Base-by-base conservation (phyloP, 2,888 invertebrate species). In the Drosophila rellima region DNA sequence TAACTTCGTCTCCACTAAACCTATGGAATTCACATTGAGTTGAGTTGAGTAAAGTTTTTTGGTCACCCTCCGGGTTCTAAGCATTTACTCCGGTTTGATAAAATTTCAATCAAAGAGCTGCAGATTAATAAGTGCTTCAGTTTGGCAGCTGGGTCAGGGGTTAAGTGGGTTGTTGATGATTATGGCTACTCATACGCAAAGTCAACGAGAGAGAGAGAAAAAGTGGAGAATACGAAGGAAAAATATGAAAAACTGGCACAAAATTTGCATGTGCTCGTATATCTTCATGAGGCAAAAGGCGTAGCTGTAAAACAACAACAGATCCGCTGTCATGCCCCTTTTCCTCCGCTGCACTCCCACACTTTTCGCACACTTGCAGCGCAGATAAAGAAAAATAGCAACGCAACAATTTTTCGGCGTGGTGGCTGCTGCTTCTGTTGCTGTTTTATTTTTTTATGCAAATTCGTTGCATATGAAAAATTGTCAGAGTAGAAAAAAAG, bases 391-490 rank as follows among this genome's bases (percentile, higher is more conserved):
- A 69, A 63, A 70, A 69, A 80, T 54, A 74, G 74, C 72, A 80
- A 74, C 68, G 80, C 82, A 88, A 86, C 83, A 88, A 88, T 88
- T 80, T 75, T 88, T 86, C 69, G 70, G 77, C 73, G 50, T 76
- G 74, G 68, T 64, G 67, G 65, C 70, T 83, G 71, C 59, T 72
- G 62, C 52, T 72, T 52, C 67, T 73, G 74, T 52, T 61, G 65
- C 31, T 66, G 15, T 74, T 78, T 80, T 82, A 70, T 75, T 80
- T 80, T 80, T 70, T 73, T 80, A 84, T 85, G 84, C 87, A 82
- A 87, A 87, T 89, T 79, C 69, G 74, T 81, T 89, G 82, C 89
- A 87, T 84, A 82, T 84, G 78, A 87, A 72, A 84, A 77, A 84
- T 76, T 72, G 76, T 65, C 74, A 74, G 77, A 63, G 73, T 57